phyloP scores from a whole-genome alignment of 2,888 invertebrate genomes.

The Morpho deidamia region DNA sequence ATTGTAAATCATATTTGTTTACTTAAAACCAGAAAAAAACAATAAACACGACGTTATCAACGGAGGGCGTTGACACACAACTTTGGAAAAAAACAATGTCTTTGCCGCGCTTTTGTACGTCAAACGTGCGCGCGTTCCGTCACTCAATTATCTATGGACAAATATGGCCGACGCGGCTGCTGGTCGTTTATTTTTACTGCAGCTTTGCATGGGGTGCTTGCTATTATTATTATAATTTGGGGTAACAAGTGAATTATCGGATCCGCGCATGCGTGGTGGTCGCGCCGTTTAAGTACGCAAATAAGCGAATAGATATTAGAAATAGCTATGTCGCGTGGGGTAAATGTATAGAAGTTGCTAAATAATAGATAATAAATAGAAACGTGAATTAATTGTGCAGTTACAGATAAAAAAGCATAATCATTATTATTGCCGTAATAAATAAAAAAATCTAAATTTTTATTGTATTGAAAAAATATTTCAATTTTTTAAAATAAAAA shows the following conservation, averaged over 20 bases:
- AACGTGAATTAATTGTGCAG: too few species aligned
- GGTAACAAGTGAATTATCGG: slow-evolving; percentile 67
- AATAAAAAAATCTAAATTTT: too few species aligned
- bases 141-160: slow-evolving; percentile 55
- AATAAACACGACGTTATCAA: slow-evolving; percentile 9
- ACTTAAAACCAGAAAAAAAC: slow-evolving; percentile 1
- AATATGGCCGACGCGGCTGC: slow-evolving; percentile 44
- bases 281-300: slow-evolving; percentile 53
- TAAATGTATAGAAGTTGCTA: slow-evolving; percentile 14
- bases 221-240: slow-evolving; percentile 70
- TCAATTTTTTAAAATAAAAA: too few species aligned
- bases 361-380: too few species aligned
- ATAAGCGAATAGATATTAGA: slow-evolving; percentile 47
- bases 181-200: slow-evolving; percentile 57
- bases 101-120: slow-evolving; percentile 46
- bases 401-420: too few species aligned
- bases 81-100: slow-evolving; percentile 28
- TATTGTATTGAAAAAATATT: too few species aligned
- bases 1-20: background rate
- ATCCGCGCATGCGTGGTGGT: slow-evolving; percentile 75
- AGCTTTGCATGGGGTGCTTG: slow-evolving; percentile 68
- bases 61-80: slow-evolving; percentile 17
- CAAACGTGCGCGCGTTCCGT: slow-evolving; percentile 45
- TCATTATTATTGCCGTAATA: too few species aligned
- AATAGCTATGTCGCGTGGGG: slow-evolving; percentile 63